Evolutionary conservation across 2,113 vertebrate genomes (phyloP).

Genomic region (Poeciliopsis prolifica): DNA sequence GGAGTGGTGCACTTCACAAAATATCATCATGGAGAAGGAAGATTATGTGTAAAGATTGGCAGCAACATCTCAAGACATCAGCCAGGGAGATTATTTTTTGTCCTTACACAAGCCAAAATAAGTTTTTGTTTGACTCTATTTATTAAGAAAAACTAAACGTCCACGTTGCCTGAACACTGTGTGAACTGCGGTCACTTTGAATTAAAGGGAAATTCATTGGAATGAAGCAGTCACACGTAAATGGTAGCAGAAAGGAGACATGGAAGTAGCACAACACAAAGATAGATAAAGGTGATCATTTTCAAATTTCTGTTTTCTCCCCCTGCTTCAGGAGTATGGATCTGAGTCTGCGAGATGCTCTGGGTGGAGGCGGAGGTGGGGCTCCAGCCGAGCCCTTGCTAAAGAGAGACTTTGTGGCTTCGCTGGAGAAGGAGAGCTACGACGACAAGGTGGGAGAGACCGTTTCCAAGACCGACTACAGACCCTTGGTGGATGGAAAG

Average conservation of each 20-base stretch:
- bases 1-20: no score
- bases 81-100: no score
- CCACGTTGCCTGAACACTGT: not conserved
- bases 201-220: not conserved
- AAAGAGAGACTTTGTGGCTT: conserved; percentile 89
- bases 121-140: not conserved
- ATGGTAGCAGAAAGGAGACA: not conserved
- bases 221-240: conserved; percentile 1
- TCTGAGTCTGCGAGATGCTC: conserved; percentile 91
- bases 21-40: no score
- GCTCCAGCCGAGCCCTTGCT: conserved; percentile 81
- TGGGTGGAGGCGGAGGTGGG: conserved; percentile 80
- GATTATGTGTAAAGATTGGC: no score
- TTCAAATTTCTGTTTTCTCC: not conserved
- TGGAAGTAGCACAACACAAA: not conserved
- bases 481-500: conserved; percentile 88
- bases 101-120: no score
- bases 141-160: not conserved
- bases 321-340: conserved; percentile 78
- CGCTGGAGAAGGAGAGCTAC: conserved; percentile 88
- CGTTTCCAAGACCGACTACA: conserved; percentile 89
- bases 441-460: conserved; percentile 92
- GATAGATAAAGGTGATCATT: not conserved
- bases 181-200: not conserved
- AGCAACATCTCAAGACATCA: no score